A percentile compares a stretch with the other conserved stretches of the same genome.
These are phyloP conservation scores for Tetrapedia diversipes DNA, from an alignment of 2,888 invertebrate species.

Conservation along the genomic window DNA sequence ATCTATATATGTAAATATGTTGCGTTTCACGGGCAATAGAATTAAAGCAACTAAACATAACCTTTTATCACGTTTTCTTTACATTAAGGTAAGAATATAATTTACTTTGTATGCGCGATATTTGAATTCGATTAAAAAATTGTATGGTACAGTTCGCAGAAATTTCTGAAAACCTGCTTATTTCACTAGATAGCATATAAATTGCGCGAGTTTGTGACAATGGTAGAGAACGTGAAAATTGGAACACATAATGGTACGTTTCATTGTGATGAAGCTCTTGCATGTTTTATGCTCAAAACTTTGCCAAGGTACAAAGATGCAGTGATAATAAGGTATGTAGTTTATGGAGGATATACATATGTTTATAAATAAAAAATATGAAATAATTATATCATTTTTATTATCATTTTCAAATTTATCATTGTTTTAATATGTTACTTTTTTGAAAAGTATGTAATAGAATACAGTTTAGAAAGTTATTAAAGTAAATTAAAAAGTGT, in stretches of 20 bases:
- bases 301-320: slow-evolving; percentile 92
- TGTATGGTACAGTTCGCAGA: not conserved
- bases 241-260: slow-evolving; percentile 93
- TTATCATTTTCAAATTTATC: not conserved
- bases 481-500: not conserved
- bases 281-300: slow-evolving; percentile 94
- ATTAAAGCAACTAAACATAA: no score
- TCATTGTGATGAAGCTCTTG: slow-evolving; percentile 97
- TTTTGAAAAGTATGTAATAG: no score
- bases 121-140: not conserved
- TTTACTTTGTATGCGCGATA: not conserved
- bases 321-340: slow-evolving; percentile 86
- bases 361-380: not conserved
- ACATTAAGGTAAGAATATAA: not conserved
- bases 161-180: not conserved
- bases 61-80: no score
- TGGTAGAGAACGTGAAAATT: slow-evolving; percentile 82
- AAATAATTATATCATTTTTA: not conserved
- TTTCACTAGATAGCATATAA: not conserved
- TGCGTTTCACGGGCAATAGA: no score
- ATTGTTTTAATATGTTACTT: no score
- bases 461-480: not conserved
- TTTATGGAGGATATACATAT: not conserved
- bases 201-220: not conserved
- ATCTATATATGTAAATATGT: no score